Conservation (phyloP, 2,113 vertebrate species). For the Vulpes vulpes region DNA sequence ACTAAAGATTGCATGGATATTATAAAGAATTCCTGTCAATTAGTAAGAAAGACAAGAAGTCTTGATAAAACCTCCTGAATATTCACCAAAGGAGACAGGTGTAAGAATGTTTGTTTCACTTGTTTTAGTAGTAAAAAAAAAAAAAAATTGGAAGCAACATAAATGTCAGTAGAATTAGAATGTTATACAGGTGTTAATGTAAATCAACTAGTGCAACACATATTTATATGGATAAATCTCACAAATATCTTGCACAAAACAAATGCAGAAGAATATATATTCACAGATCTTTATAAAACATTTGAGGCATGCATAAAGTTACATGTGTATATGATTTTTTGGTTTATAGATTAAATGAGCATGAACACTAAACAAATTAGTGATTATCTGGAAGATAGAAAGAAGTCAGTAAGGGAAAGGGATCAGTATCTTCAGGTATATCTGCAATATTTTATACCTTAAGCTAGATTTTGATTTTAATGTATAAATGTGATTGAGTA, state of each 20-base stretch:
- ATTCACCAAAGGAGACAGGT: background rate
- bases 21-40: background rate
- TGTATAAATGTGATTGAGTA: background rate
- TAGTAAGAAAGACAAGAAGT: background rate
- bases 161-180: background rate
- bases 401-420: background rate
- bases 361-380: background rate
- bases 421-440: background rate
- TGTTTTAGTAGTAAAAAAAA: background rate
- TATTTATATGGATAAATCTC: background rate
- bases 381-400: background rate
- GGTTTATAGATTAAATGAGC: background rate
- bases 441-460: background rate
- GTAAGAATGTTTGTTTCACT: slow-evolving; percentile 15
- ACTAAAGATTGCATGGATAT: background rate
- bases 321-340: background rate
- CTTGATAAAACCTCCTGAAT: background rate
- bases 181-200: background rate
- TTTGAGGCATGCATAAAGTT: background rate
- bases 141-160: background rate
- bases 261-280: background rate
- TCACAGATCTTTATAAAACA: background rate
- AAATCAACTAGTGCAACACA: background rate
- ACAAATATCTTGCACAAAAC: background rate
- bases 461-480: background rate